Evolutionary conservation across 2,888 invertebrate genomes (phyloP), one percentile per base, ranked within the genome.

Genomic region (Branchinecta sandiegonensis): DNA sequence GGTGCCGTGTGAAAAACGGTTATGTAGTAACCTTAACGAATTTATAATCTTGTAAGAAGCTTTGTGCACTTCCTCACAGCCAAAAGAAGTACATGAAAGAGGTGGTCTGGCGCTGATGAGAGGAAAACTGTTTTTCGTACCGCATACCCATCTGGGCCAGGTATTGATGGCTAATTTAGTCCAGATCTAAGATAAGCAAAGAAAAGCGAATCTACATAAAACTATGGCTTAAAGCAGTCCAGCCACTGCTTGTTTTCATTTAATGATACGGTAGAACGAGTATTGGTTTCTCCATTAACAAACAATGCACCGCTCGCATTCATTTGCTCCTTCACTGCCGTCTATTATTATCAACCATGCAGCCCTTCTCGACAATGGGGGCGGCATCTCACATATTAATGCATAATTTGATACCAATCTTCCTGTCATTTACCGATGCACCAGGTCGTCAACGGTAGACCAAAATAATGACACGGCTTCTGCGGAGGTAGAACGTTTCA

Each of bases 321-420:
- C 37, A 37, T 37, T 37, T 37, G 37, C 37, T 37, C 37, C 37
- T 37, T 2, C 37, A 5, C 37, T 6, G 37, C 37, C 37, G 37
- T 37, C 37, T 37, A 37, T 37, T 37, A 37, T 37, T 37, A 37
- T 37, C 37, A 56, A 56, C 56, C n/a, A 56, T 9, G 56, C n/a
- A 56, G 14, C 17, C 14, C 14, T 17, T 8, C 56, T 14, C n/a
- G 56, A 56, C 56, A 56, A 56, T 56, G 56, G 56, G 56, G 56
- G 56, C 56, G 56, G 56, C 56, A 56, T 56, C n/a, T 14, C 14
- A n/a, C 17, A 56, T 56, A 56, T 56, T 56, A 56, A 56, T 56
- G 56, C 56, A 56, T 56, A 56, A 56, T 56, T 56, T 56, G 56
- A 56, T 56, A 56, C 56, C 56, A 56, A 56, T 56, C 56, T 56